Conservation (phyloP, 2,797 vertebrate species). For the Apodemus agrarius region DNA sequence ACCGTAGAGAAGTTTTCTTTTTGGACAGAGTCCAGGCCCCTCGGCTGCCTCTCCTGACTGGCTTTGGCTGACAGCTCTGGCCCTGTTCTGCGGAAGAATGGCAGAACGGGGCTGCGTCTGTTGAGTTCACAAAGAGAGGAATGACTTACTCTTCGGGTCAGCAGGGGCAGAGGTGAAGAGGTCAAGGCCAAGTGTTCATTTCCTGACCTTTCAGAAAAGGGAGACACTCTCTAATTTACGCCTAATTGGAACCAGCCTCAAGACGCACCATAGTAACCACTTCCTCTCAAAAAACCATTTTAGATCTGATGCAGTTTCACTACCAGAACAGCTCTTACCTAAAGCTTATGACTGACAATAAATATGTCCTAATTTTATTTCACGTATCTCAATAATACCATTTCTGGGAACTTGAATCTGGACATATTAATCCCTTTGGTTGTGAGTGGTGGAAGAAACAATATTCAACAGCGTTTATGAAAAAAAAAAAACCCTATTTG, state of each 20-base stretch:
- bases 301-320: constrained; percentile 20
- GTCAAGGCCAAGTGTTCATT: constrained; percentile 51
- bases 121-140: neutral
- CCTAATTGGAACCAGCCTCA: constrained; percentile 52
- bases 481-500: neutral
- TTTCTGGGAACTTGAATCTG: constrained; percentile 38
- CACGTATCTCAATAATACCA: neutral
- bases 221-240: constrained; percentile 50
- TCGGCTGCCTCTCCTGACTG: neutral
- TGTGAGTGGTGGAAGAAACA: constrained; percentile 30
- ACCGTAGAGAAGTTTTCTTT: constrained; percentile 30
- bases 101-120: constrained; percentile 21
- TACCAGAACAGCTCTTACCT: neutral
- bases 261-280: constrained; percentile 45
- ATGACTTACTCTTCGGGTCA: constrained; percentile 32
- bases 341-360: neutral
- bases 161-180: neutral
- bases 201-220: constrained; percentile 60
- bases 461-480: constrained; percentile 6
- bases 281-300: constrained; percentile 60
- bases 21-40: constrained; percentile 18
- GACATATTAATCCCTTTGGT: neutral
- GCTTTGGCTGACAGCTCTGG: constrained; percentile 14
- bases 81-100: constrained; percentile 27
- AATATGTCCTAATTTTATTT: constrained; percentile 23